Evolutionary conservation across 2,888 invertebrate genomes (phyloP).

Genomic region (Nephrotoma flavescens): DNA sequence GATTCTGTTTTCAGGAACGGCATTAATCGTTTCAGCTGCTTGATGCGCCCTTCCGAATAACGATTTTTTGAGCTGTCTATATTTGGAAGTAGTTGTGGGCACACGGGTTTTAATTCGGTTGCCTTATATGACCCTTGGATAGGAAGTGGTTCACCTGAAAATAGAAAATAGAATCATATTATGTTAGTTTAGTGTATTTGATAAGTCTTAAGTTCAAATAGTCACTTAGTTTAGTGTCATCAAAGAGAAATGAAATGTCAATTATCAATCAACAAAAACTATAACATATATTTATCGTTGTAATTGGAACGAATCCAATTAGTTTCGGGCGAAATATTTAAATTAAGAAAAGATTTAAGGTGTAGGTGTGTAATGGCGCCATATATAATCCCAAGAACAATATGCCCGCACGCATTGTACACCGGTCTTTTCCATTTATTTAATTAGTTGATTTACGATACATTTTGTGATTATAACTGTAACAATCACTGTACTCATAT

Average conservation of each 20-base stretch:
- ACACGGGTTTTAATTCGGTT: slow-evolving; percentile 62
- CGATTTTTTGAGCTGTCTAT: slow-evolving; percentile 41
- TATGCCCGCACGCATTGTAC: not conserved
- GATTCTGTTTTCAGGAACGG: slow-evolving; percentile 54
- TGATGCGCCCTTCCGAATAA: slow-evolving; percentile 49
- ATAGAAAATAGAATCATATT: not conserved
- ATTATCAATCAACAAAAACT: not conserved
- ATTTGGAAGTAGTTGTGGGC: slow-evolving; percentile 67
- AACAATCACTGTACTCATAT: not conserved
- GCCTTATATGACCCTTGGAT: slow-evolving; percentile 61
- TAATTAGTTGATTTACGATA: not conserved
- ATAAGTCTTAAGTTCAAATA: not conserved
- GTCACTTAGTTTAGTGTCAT: not conserved
- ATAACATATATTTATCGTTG: not conserved
- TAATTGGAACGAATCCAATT: not conserved
- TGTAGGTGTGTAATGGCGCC: not conserved
- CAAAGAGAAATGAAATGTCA: not conserved
- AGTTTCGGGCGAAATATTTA: not conserved
- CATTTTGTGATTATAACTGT: not conserved
- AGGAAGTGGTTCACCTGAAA: slow-evolving; percentile 55
- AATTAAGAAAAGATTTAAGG: not conserved
- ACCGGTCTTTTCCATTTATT: not conserved
- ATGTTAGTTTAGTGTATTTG: not conserved
- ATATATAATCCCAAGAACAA: not conserved
- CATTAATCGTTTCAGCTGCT: slow-evolving; percentile 55